A percentile compares a stretch with the other conserved stretches of the same genome.
These are phyloP conservation scores for Clarias platycephalus DNA, from an alignment of 2,797 vertebrate species.

Conservation along the genomic window DNA sequence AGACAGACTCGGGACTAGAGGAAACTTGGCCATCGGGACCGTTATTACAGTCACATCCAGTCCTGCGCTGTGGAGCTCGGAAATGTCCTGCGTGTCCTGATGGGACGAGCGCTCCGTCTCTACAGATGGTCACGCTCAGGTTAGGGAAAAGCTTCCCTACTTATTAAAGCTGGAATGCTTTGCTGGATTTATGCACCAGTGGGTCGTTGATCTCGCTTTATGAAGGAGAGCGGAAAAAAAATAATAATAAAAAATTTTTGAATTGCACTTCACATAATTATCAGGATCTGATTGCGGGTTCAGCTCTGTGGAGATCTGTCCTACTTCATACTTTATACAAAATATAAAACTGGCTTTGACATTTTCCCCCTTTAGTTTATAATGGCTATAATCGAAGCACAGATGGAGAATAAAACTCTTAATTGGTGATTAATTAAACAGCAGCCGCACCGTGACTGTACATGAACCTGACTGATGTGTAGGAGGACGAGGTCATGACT, in stretches of 20 bases:
- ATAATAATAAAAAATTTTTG: neutral
- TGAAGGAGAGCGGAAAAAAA: neutral
- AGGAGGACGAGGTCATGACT: neutral
- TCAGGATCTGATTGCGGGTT: neutral
- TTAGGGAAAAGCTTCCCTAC: conserved; percentile 21
- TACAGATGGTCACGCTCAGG: conserved; percentile 38
- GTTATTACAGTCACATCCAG: conserved; percentile 51
- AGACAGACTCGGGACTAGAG: conserved; percentile 42
- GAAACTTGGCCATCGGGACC: conserved; percentile 40
- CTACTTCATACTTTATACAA: neutral
- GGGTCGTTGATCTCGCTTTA: neutral
- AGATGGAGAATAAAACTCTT: neutral
- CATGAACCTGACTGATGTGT: neutral
- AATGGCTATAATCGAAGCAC: neutral
- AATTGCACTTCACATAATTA: neutral
- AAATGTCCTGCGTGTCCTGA: conserved; percentile 27
- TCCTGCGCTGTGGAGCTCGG: conserved; percentile 30
- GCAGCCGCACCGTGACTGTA: no score
- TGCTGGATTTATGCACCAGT: neutral
- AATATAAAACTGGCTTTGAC: neutral
- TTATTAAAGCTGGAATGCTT: conserved; percentile 10
- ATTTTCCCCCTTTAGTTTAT: neutral
- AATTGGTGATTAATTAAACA: neutral
- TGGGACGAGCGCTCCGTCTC: conserved; percentile 37
- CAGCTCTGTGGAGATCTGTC: neutral